phyloP scores from a whole-genome alignment of 2,888 invertebrate species.

The Euzetes globulus region DNA sequence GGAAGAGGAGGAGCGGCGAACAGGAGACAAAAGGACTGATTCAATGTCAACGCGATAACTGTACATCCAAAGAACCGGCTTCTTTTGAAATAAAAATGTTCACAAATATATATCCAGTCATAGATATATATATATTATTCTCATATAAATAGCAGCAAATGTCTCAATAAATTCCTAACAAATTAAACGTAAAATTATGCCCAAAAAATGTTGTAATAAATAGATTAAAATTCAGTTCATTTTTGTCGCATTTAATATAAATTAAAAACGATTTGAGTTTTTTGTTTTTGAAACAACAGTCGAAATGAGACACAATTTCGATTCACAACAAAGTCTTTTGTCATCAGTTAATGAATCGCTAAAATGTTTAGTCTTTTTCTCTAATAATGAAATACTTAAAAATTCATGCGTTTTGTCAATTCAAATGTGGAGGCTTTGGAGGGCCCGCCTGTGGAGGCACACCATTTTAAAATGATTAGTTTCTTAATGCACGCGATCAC shows the following conservation, averaged over 20 bases:
- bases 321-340: constrained; percentile 6
- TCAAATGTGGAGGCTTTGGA: background rate
- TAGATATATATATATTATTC: background rate
- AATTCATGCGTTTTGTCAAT: background rate
- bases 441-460: constrained; percentile 7
- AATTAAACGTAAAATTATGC: background rate
- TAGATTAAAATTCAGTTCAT: background rate
- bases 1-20: no score
- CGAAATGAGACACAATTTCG: constrained; percentile 1
- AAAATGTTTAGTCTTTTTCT: background rate
- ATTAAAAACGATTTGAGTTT: constrained; percentile 6
- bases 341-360: background rate
- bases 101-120: background rate
- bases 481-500: constrained; percentile 30
- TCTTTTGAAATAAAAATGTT: background rate
- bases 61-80: background rate
- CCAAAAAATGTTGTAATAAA: background rate
- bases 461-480: constrained; percentile 28
- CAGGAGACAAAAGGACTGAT: background rate
- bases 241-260: background rate
- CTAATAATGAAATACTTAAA: background rate
- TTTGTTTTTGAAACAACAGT: constrained; percentile 16
- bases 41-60: background rate
- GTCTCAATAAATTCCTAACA: background rate
- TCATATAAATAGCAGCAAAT: constrained; percentile 10